Base-by-base conservation (phyloP, 2,797 vertebrate species). In the Alfaro cultratus region DNA sequence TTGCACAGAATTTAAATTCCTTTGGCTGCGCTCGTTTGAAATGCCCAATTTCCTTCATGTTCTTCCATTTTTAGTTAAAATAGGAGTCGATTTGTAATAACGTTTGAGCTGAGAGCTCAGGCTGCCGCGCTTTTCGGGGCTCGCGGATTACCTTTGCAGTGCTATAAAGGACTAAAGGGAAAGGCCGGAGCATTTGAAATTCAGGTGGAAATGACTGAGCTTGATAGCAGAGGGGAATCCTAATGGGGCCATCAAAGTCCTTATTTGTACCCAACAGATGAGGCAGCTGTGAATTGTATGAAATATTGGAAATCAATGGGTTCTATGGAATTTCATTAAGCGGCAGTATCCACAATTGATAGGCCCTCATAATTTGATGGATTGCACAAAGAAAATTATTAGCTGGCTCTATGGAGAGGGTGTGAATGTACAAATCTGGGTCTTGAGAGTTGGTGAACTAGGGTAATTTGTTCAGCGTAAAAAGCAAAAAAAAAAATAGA, bases 271-370 rank as follows among this genome's bases (percentile, higher is more conserved):
- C 96, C 96, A 95, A 96, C 97, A 97, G 97, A 97, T 96, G 96
- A 96, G 96, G 97, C 96, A 95, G 96, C 96, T 95, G 97, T 96
- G 95, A 97, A 96, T 97, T 97, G 96, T 98, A 98, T 98, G 96
- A 98, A 97, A 97, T 97, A 99, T 98, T 97, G 97, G 97, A 98
- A 99, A 99, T 99, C 98, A 97, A 98, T 99, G 95, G 88, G 95
- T 96, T 97, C 96, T 98, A 98, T 98, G 97, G 98, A 99, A 99
- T 99, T 99, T 98, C 98, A 99, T 99, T 99, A 99, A 97, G 97
- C 94, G 95, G 97, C 97, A 95, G 97, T 97, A 97, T 99, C 97
- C 97, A 97, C 97, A 97, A 98, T 97, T 98, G 98, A 99, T 99
- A 97, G 97, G 92, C 94, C 95, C 96, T 99, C 98, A 99, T 99